Evolutionary conservation across 2,797 vertebrate species (phyloP).

Genomic region (Malurus leucopterus): DNA sequence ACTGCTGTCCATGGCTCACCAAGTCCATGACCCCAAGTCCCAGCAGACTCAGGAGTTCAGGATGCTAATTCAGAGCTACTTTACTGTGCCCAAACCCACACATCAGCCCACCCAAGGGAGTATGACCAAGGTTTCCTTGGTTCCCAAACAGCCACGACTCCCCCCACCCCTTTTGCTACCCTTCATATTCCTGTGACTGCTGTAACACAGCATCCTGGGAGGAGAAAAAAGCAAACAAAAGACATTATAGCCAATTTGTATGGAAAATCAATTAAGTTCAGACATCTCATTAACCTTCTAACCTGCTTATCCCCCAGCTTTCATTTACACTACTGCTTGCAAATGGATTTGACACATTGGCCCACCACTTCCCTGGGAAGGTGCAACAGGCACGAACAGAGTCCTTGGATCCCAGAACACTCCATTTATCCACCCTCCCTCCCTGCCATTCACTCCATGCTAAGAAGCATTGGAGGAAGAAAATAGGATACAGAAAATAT

Average conservation of each 20-base stretch:
- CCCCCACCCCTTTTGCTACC: neutral
- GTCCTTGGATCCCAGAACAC: neutral
- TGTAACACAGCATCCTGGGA: neutral
- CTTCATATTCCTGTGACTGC: neutral
- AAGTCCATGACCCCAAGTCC: rapidly evolving
- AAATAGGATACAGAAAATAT: conserved; percentile 12
- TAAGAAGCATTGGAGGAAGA: neutral
- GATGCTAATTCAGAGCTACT: neutral
- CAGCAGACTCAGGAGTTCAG: neutral
- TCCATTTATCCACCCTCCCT: neutral
- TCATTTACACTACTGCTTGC: conserved; percentile 14
- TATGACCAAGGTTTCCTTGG: neutral
- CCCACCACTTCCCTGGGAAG: neutral
- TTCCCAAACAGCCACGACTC: neutral
- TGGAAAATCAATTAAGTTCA: conserved; percentile 47
- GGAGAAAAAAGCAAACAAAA: neutral
- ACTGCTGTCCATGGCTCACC: neutral
- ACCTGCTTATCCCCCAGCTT: conserved; percentile 34
- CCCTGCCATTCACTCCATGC: neutral
- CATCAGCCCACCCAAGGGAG: neutral
- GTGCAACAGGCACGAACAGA: neutral
- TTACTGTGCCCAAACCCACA: neutral
- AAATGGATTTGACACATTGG: conserved; percentile 20
- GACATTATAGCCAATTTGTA: conserved; percentile 33
- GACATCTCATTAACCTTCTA: conserved; percentile 51